phyloP scores from a whole-genome alignment of 30 jellyfish, hydroid and myxozoan species.

The Rhopilema esculentum region DNA sequence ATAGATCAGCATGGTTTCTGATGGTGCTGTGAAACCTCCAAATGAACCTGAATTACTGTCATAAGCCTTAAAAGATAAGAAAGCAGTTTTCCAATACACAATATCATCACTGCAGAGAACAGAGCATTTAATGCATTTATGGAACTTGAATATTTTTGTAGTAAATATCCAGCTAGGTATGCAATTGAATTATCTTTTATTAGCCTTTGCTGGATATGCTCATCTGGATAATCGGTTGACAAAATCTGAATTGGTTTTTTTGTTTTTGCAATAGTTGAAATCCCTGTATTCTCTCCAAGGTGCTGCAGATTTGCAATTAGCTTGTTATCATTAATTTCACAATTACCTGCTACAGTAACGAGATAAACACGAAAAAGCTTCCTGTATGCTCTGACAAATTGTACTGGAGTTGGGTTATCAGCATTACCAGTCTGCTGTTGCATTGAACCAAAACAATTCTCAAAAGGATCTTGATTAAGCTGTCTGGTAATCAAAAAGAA shows the following conservation, averaged over 20 bases:
- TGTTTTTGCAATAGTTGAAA: too few species aligned
- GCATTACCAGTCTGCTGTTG: conserved; percentile 46
- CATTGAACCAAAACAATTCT: conserved; percentile 40
- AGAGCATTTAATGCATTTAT: conserved; percentile 7
- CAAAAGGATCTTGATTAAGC: conserved; percentile 54
- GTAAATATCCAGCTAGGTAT: conserved; percentile 20
- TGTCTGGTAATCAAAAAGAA: conserved; percentile 38
- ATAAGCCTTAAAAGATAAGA: conserved; percentile 34
- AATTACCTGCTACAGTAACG: too few species aligned
- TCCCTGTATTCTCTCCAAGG: too few species aligned
- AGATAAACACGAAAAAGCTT: too few species aligned
- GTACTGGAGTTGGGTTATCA: conserved; percentile 55
- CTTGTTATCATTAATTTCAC: too few species aligned
- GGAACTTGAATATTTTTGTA: not conserved
- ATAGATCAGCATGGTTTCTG: conserved; percentile 5
- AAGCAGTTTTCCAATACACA: not conserved
- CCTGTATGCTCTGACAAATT: conserved; percentile 29
- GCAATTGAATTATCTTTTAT: conserved; percentile 41
- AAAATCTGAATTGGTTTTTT: conserved; percentile 4
- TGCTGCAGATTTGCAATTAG: too few species aligned
- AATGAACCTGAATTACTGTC: conserved; percentile 22
- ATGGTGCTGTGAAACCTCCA: conserved; percentile 38
- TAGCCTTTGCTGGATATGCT: conserved; percentile 17
- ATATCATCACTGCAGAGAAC: conserved; percentile 7
- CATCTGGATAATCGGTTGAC: conserved; percentile 27